These are phyloP conservation scores for Sesia apiformis DNA, from an alignment of 2,888 invertebrate genomes.

Conservation along the genomic window DNA sequence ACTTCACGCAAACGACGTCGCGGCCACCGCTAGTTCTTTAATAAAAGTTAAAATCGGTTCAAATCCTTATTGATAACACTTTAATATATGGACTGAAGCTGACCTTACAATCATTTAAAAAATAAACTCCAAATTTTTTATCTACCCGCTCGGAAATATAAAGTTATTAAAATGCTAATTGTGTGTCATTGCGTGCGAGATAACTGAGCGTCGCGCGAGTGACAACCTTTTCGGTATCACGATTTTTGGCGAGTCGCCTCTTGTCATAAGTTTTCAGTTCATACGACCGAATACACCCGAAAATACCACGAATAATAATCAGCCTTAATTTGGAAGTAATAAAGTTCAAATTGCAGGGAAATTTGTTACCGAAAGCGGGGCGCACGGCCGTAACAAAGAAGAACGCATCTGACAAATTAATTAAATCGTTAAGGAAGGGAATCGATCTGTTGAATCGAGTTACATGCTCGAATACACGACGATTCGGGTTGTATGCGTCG, in stretches of 20 bases:
- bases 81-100: too few species aligned
- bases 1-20: too few species aligned
- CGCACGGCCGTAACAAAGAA: conserved; percentile 19
- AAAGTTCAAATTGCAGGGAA: conserved; percentile 6
- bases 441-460: conserved; percentile 57
- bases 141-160: conserved; percentile 22
- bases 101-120: too few species aligned
- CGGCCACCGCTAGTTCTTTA: too few species aligned
- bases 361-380: conserved; percentile 7
- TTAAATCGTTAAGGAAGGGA: conserved; percentile 49
- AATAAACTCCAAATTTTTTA: too few species aligned
- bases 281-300: conserved; percentile 20
- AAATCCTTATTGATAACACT: too few species aligned
- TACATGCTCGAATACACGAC: conserved; percentile 40
- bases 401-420: conserved; percentile 48
- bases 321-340: not conserved
- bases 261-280: conserved; percentile 30
- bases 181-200: conserved; percentile 43
- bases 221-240: conserved; percentile 30
- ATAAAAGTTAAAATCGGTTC: too few species aligned
- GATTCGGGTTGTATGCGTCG: conserved; percentile 17
- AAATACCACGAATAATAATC: not conserved
- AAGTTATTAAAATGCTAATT: conserved; percentile 64
- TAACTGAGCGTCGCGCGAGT: conserved; percentile 40
- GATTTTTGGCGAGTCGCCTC: conserved; percentile 22